Conservation (phyloP, 2,113 vertebrate species). For the Sphyrna mokarran region DNA sequence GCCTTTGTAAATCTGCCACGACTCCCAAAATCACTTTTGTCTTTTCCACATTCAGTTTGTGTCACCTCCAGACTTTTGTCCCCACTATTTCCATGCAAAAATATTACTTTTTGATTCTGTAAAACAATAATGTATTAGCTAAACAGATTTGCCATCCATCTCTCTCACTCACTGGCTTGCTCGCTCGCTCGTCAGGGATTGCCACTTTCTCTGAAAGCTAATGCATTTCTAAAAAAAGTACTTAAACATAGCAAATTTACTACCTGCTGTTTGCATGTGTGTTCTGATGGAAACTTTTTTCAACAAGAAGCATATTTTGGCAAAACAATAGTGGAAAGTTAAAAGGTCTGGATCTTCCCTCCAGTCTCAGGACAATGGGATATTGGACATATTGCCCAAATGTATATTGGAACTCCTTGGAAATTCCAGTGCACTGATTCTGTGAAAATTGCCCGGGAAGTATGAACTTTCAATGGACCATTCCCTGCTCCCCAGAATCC, state of each 20-base stretch:
- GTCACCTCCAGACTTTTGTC: neutral
- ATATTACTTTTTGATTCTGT: neutral
- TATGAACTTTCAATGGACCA: too few species aligned
- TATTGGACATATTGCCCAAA: too few species aligned
- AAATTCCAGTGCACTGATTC: too few species aligned
- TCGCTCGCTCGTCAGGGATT: neutral
- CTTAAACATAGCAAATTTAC: neutral
- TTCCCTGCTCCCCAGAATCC: too few species aligned
- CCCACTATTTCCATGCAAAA: neutral
- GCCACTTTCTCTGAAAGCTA: slow-evolving; percentile 6
- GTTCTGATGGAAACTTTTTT: neutral
- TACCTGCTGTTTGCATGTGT: neutral
- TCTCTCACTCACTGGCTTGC: too few species aligned
- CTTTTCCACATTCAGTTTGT: neutral
- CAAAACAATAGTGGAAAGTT: neutral
- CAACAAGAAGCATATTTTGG: neutral
- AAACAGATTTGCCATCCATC: neutral
- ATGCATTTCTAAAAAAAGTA: neutral
- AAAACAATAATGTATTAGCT: neutral
- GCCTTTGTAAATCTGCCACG: neutral
- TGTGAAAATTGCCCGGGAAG: too few species aligned
- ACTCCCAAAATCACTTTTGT: neutral
- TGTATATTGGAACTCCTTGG: too few species aligned
- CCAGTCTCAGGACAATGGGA: too few species aligned
- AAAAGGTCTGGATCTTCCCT: neutral